Evolutionary conservation across 2,113 vertebrate species (phyloP).

Genomic region (Rhinoptilus africanus): DNA sequence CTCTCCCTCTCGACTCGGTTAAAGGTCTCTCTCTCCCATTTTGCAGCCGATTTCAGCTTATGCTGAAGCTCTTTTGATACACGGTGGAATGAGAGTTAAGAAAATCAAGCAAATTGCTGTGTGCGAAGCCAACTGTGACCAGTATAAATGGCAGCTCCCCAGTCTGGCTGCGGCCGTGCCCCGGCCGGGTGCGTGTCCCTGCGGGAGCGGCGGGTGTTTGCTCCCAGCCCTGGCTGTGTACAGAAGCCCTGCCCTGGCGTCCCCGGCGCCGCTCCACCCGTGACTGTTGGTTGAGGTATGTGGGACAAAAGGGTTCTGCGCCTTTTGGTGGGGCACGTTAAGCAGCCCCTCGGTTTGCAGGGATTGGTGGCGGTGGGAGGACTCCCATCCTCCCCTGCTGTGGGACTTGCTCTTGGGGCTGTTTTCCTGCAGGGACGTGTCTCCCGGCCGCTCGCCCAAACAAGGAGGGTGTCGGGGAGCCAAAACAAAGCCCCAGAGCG

Average conservation of each 20-base stretch:
- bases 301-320: neutral
- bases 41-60: neutral
- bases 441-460: neutral
- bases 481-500: rapidly evolving
- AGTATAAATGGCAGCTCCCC: rapidly evolving
- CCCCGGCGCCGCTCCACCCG: neutral
- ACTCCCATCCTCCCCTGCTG: neutral
- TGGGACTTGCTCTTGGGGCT: rapidly evolving
- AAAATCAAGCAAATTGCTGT: neutral
- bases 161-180: rapidly evolving
- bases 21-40: neutral
- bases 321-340: rapidly evolving
- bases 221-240: rapidly evolving
- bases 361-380: rapidly evolving
- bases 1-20: neutral
- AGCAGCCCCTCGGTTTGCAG: neutral
- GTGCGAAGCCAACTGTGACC: neutral
- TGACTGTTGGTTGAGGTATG: rapidly evolving
- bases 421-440: neutral
- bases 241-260: neutral
- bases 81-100: neutral
- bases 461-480: neutral
- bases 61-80: rapidly evolving
- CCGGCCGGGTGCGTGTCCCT: neutral
- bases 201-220: rapidly evolving